Evolutionary conservation across 2,113 vertebrate species (phyloP), one percentile per base, ranked within the genome.

Genomic region (Dissostichus mawsoni): DNA sequence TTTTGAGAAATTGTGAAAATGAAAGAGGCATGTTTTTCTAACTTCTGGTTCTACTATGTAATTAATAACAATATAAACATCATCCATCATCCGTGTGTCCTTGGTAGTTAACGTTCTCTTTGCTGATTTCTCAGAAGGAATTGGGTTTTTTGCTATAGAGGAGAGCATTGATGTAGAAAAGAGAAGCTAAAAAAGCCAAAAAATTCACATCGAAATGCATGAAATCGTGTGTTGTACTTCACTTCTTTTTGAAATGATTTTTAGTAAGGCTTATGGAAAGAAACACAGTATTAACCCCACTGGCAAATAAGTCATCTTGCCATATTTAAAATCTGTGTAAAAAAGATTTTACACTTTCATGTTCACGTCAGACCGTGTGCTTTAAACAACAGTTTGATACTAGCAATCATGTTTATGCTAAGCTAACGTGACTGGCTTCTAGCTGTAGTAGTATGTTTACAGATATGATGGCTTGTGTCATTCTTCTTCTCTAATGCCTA

Each of bases 71-170:
- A 41, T 12, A 41, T 23, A 59, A 69, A 57, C 61, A 47, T 52
- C 47, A 65, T 45, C 75, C 50, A 62, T 69, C 55, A 57, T 73
- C 41, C 8, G 0, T 44, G 18, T 17, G 67, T 72, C 58, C 11
- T 12, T 66, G n/a, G 11, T 36, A 17, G 8, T 52, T 23, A 25
- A 7, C 36, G 18, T 18, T 44, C 13, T 71, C 17, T 23, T 11
- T 44, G 16, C 64, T 47, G 45, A 61, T 11, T 55, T 48, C 13
- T 29, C 10, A 41, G 36, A 41, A 41, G 36, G 36, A 41, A 6
- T 41, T 41, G 36, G 8, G 36, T 41, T 8, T 5, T 41, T 8
- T 44, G 5, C 5, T 64, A 14, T 20, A 20, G 12, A 52, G 5
- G 20, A 18, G 16, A 10, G 1, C 44, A 47, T 36, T 5, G 0